Base-by-base conservation (phyloP, 2,113 vertebrate genomes). In the Bolborhynchus lineola region DNA sequence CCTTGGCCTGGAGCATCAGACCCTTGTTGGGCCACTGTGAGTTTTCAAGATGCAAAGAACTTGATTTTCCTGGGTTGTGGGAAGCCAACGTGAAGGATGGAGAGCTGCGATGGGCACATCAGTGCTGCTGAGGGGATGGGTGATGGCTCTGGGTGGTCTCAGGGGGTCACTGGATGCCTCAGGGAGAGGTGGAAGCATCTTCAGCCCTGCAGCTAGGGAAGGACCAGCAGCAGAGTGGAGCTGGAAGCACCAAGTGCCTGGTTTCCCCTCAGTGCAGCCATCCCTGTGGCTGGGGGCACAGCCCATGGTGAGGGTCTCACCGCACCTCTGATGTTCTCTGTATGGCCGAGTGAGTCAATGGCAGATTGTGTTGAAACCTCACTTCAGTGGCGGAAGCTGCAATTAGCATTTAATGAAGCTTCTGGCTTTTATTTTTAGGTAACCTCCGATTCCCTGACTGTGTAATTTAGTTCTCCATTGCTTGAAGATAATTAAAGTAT, bases 381-480 rank as follows among this genome's bases (percentile, higher is more conserved):
- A 94, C 97, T 98, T 96, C 29, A 78, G 94, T 50, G 93, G 98
- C 93, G 74, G 97, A 97, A 97, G 97, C 95, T 92, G 97, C 98
- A 98, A 98, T 98, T 98, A 98, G 97, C 97, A 97, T 98, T 97
- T 98, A 98, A 98, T 97, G 98, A 98, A 97, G 97, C 94, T 97
- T 97, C 97, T 97, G 98, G 96, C 98, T 98, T 97, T 98, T 98
- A 98, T 98, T 98, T 98, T 98, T 98, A 98, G 98, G 98, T 97
- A 98, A 98, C 98, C 98, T 97, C 96, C 59, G 79, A 98, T 97
- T 98, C 97, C 93, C 96, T 97, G 97, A 93, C 97, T 97, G 82
- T 98, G 97, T 98, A 98, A 97, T 97, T 98, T 98, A 98, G 98
- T 97, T 98, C 93, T 84, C 94, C 97, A 98, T 97, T 97, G 97